Conservation (phyloP, 2,797 vertebrate species). For the Melanogrammus aeglefinus region DNA sequence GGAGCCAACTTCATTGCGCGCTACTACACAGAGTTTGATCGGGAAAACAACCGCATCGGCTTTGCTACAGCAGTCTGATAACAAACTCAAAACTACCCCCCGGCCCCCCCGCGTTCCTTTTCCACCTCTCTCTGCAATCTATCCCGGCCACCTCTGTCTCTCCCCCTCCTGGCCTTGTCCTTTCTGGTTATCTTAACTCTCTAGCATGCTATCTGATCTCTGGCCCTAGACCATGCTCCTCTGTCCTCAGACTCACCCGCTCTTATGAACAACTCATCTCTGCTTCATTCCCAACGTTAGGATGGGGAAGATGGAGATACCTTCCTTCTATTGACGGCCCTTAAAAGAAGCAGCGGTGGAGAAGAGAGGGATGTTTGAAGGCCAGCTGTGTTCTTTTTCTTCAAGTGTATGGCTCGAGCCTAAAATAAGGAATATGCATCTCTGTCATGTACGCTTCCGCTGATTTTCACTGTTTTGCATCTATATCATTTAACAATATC, state of each 20-base stretch:
- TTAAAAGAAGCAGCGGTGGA: not conserved
- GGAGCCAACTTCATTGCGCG: slow-evolving; percentile 93
- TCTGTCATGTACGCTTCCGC: not conserved
- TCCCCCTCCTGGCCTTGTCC: not conserved
- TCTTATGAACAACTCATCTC: not conserved
- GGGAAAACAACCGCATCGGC: slow-evolving; percentile 88
- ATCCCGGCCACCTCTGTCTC: not conserved
- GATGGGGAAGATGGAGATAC: not conserved
- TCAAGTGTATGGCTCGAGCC: not conserved
- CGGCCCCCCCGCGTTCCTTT: slow-evolving; percentile 2
- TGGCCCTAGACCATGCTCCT: not conserved
- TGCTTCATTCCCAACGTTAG: not conserved
- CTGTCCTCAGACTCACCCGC: not conserved
- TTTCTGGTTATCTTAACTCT: not conserved
- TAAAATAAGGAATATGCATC: not conserved
- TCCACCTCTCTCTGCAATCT: not conserved
- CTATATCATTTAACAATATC: not conserved
- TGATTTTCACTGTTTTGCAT: not conserved
- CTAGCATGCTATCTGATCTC: not conserved
- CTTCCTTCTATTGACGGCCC: not conserved
- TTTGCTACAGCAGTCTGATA: slow-evolving; percentile 88
- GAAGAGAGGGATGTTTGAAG: not conserved
- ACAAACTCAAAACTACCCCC: slow-evolving; percentile 5
- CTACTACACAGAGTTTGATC: slow-evolving; percentile 95
- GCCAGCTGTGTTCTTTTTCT: not conserved